Conservation (phyloP, 2,113 vertebrate species). For the Salvelinus sp. region DNA sequence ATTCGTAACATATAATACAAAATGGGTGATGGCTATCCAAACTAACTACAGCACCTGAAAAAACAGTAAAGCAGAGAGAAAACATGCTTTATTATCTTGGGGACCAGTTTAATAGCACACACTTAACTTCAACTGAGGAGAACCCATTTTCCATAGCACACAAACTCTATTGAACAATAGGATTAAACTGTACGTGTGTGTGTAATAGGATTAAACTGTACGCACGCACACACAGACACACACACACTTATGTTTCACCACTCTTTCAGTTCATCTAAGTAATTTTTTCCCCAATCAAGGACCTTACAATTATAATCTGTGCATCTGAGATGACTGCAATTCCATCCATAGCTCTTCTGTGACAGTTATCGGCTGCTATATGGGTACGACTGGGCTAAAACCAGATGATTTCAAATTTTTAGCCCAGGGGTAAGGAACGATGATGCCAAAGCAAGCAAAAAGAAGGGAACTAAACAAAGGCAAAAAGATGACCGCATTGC, state of each 20-base stretch:
- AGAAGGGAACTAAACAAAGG: conserved; percentile 25
- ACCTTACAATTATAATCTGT: too few relatives aligned
- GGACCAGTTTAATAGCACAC: neutral
- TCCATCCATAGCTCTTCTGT: neutral
- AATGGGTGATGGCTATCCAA: too few relatives aligned
- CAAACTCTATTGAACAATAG: neutral
- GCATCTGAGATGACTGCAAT: neutral
- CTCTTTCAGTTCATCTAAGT: too few relatives aligned
- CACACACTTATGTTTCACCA: too few relatives aligned
- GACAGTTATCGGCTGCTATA: neutral
- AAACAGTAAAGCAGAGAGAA: neutral
- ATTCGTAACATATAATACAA: too few relatives aligned
- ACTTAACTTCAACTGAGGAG: too few relatives aligned
- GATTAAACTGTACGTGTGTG: neutral
- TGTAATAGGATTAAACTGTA: neutral
- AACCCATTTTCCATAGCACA: neutral
- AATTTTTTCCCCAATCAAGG: too few relatives aligned
- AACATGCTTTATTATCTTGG: neutral
- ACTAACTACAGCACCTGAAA: neutral
- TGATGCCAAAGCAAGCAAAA: conserved; percentile 28
- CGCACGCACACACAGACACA: too few relatives aligned
- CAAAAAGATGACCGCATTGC: conserved; percentile 18
- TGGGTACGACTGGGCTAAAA: conserved; percentile 18
- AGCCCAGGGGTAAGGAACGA: conserved; percentile 14
- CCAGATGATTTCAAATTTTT: conserved; percentile 23